Conservation (phyloP, 2,113 vertebrate genomes). For the Heptranchias perlo region DNA sequence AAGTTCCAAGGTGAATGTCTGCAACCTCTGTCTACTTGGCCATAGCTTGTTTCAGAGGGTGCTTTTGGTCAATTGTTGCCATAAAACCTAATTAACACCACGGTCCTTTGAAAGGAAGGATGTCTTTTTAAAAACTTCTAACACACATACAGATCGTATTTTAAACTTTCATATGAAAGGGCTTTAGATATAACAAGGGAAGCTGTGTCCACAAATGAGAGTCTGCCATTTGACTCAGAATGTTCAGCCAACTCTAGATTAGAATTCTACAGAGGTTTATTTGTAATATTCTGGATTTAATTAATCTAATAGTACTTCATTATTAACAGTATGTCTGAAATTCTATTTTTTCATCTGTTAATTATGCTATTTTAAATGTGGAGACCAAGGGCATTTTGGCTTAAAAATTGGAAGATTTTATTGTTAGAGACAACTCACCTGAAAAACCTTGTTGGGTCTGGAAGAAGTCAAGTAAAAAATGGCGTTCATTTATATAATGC, state of each 20-base stretch:
- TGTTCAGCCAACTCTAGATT: background rate
- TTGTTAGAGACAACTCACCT: background rate
- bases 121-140: background rate
- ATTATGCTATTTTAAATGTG: background rate
- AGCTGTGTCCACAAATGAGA: background rate
- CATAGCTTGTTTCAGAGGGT: background rate
- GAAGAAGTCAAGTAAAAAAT: background rate
- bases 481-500: background rate
- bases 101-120: background rate
- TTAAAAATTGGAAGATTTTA: background rate
- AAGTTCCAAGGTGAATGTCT: constrained; percentile 5
- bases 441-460: background rate
- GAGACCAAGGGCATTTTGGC: background rate
- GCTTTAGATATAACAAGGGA: background rate
- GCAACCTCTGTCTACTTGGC: background rate
- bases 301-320: background rate
- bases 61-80: background rate
- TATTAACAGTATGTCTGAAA: background rate
- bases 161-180: background rate
- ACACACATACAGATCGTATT: background rate
- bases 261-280: background rate
- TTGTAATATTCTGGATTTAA: background rate
- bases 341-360: background rate
- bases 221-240: background rate
- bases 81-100: background rate